These are phyloP conservation scores for Choloepus hoffmanni DNA, from an alignment of 2,113 vertebrate species.

Conservation along the genomic window DNA sequence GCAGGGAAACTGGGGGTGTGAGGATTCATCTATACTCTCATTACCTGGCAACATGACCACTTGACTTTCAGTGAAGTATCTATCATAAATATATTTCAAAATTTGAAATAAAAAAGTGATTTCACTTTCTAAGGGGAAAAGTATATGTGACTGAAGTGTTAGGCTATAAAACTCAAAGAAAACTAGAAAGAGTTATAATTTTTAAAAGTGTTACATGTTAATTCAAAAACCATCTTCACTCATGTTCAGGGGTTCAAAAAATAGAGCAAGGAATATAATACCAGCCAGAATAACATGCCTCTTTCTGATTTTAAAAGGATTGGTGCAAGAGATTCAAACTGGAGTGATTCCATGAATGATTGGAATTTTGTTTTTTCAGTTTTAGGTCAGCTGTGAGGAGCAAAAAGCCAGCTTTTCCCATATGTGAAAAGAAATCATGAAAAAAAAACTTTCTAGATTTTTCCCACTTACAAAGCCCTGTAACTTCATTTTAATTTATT, in stretches of 20 bases:
- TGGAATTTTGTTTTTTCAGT: background rate
- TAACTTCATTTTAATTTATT: background rate
- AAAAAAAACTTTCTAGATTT: background rate
- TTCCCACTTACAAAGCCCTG: conserved; percentile 39
- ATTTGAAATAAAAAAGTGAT: background rate
- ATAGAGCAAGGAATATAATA: background rate
- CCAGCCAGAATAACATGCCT: background rate
- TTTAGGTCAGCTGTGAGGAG: background rate
- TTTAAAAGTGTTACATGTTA: background rate
- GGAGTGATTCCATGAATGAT: background rate
- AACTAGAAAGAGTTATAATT: background rate
- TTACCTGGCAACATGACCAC: background rate
- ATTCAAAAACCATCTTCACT: conserved; percentile 12
- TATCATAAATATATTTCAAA: conserved; percentile 31
- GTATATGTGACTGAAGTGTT: conserved; percentile 15
- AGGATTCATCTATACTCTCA: background rate
- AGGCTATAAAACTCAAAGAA: conserved; percentile 43
- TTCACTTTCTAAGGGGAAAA: background rate
- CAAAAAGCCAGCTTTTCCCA: background rate
- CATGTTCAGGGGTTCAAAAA: conserved; percentile 41
- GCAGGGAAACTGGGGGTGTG: background rate
- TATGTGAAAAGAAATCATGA: background rate
- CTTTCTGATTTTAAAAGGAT: background rate
- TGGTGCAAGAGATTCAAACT: background rate
- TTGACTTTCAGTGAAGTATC: background rate